Evolutionary conservation across 2,888 invertebrate species (phyloP), one percentile per base, ranked within the genome.

Genomic region (Heliconius charithonia): DNA sequence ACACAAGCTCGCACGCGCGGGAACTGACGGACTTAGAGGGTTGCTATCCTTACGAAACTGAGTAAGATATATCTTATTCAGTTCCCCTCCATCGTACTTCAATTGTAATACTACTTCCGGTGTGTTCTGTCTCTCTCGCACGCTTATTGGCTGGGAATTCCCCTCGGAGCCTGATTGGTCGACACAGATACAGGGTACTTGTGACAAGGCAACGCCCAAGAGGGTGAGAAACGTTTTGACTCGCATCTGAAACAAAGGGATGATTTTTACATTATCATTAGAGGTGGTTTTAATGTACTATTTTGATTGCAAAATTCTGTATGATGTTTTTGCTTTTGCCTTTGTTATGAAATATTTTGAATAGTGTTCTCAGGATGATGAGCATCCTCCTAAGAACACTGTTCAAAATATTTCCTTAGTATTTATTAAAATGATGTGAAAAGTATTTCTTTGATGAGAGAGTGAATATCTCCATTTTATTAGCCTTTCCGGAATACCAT

Each of bases 11-110:
- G 84, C 88, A 81, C 91, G 84, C 9, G 89, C 89, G 70, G 88
- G 85, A 62, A 95, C 93, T 94, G 95, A 88, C 2, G 93, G 91
- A 22, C 75, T 79, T 87, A 87, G 88, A 19, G 77, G 78, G 19
- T 83, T 85, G 51, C 73, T 82, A n/a, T 89, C 89, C 83, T 93
- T 92, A 22, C 94, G 85, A 77, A 91, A 93, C 89, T 95, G 95
- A 56, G 95, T 90, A 85, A 95, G 82, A 85, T 94, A 94, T 92
- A 95, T 92, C 88, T 91, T 91, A 89, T 94, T 90, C 90, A 95
- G 89, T 88, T 91, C 92, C 75, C 95, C 95, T 25, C 87, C 86
- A 77, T 92, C 90, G 82, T 95, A 95, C 83, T 95, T 95, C 85
- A 95, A 86, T 82, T 94, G 93, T 32, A 95, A 84, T 69, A 95